A percentile compares a stretch with the other conserved stretches of the same genome.
Conservation (phyloP, 2,113 vertebrate species). For the Neolamprologus variostigma region DNA sequence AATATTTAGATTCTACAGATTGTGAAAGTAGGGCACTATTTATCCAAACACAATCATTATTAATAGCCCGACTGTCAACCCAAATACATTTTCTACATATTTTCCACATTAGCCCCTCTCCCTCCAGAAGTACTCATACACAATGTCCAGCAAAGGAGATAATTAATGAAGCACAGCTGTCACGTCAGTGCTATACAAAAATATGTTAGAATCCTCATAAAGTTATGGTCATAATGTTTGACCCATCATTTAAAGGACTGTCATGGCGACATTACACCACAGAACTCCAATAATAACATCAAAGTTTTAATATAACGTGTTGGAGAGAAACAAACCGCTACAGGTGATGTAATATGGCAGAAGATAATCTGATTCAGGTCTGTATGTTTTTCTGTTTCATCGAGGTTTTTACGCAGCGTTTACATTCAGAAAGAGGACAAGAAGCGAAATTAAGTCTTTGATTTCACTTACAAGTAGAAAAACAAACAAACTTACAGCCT, state of each 20-base stretch:
- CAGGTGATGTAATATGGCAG: background rate
- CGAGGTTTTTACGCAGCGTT: background rate
- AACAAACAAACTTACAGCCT: background rate
- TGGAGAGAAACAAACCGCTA: background rate
- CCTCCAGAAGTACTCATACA: background rate
- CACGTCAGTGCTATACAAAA: background rate
- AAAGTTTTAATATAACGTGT: background rate
- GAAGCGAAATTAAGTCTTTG: background rate
- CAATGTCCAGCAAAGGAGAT: background rate
- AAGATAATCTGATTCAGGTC: background rate
- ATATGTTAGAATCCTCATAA: background rate
- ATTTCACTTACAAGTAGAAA: background rate
- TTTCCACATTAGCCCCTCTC: slow-evolving; percentile 39
- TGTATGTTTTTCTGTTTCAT: background rate
- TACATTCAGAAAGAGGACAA: background rate
- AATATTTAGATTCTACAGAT: slow-evolving; percentile 74
- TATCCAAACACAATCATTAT: slow-evolving; percentile 73
- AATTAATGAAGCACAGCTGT: slow-evolving; percentile 16
- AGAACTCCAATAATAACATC: background rate
- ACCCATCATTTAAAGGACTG: background rate
- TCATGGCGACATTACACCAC: background rate
- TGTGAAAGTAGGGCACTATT: slow-evolving; percentile 75
- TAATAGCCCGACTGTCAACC: slow-evolving; percentile 73
- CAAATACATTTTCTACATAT: slow-evolving; percentile 73
- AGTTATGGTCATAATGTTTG: slow-evolving; percentile 1